These are phyloP conservation scores for Callipepla californica DNA, from an alignment of 2,113 vertebrate genomes.

Conservation along the genomic window DNA sequence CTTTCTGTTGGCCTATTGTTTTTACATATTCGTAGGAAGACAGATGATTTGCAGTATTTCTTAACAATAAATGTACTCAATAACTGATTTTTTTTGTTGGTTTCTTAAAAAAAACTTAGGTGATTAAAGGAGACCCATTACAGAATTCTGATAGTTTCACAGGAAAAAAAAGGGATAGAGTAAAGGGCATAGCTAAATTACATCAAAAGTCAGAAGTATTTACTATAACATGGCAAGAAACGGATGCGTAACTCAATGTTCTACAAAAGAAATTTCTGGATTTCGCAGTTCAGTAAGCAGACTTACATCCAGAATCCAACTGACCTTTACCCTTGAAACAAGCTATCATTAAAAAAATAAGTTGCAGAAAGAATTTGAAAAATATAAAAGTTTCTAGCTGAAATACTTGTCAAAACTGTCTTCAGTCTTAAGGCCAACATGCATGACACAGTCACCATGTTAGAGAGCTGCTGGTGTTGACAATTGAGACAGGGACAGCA, in stretches of 20 bases:
- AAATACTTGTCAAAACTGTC: constrained; percentile 53
- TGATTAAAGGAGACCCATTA: background rate
- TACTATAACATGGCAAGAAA: background rate
- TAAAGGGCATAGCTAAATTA: background rate
- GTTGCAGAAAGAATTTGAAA: background rate
- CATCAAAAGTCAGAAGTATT: background rate
- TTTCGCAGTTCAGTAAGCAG: constrained; percentile 1
- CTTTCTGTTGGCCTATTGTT: background rate
- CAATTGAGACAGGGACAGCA: background rate
- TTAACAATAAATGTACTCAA: background rate
- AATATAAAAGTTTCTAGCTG: constrained; percentile 2
- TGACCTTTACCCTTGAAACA: background rate
- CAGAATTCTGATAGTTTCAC: constrained; percentile 7
- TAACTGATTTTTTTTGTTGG: background rate
- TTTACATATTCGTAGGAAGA: background rate
- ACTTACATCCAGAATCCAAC: background rate
- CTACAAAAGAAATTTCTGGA: constrained; percentile 3
- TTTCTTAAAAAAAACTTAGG: background rate
- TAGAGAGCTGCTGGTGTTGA: constrained; percentile 9
- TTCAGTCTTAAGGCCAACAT: constrained; percentile 41
- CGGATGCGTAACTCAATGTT: background rate
- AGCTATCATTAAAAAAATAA: background rate
- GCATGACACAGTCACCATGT: background rate
- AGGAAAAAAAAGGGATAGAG: background rate
- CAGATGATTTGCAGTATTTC: constrained; percentile 2